Evolutionary conservation across 2,888 invertebrate genomes (phyloP), one percentile per base, ranked within the genome.

Genomic region (Monopis laevigella): DNA sequence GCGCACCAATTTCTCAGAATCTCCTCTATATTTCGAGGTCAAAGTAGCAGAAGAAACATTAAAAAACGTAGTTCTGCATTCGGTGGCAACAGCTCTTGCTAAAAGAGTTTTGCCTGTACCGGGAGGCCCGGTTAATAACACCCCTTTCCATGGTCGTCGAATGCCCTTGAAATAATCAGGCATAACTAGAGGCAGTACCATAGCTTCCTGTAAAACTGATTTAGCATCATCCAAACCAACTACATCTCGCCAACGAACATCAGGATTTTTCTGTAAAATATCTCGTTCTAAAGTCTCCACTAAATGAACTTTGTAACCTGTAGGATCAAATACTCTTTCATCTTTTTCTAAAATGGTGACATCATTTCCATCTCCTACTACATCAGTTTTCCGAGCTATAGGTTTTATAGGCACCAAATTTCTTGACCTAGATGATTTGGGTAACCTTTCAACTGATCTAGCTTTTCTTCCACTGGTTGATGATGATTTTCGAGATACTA

Each of bases 81-180:
- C 93, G 0, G 93, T 93, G 13, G 94, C 94, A 10, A 94, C 93
- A 1, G 94, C 94, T 52, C 93, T 87, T 1, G 92, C 92, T 46
- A 93, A 70, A 72, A 92, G 81, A 0, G 92, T 93, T 65, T 93
- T 93, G 0, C 92, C 90, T 0, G 90, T 90, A 24, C 90, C 90
- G 0, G 89, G 88, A 0, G 85, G 88, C 1, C 88, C 88, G 1
- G 87, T 86, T 61, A 88, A 81, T 21, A 88, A 58, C 0, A 88
- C 85, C 3, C 88, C 90, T 65, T 88, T 89, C 93, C 92, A 93
- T 1, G 93, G 93, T 46, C 92, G 77, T 21, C 93, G 83, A 46
- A 93, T 92, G 21, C 90, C 92, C 84, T 89, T 92, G 62, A 95
- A 95, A 69, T 92, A 93, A 56, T 93, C 92, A 0, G 94, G 94